Conservation (phyloP, 2,888 invertebrate species). For the Lycocerus yunnanus region DNA sequence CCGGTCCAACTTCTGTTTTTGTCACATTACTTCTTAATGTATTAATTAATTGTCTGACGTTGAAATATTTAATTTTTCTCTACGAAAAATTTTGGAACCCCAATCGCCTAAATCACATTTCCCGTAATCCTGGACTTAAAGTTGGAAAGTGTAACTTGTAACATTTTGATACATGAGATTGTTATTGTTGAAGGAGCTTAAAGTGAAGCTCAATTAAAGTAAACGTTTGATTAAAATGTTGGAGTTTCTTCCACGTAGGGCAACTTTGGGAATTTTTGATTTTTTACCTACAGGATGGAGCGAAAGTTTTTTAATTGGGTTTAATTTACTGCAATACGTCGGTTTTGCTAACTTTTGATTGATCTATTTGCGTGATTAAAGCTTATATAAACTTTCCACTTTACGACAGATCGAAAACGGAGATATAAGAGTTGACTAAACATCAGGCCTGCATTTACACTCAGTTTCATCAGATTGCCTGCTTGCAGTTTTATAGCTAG, state of each 20-base stretch:
- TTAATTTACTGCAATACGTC: background rate
- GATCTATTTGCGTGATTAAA: background rate
- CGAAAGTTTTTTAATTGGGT: background rate
- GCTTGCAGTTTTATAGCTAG: background rate
- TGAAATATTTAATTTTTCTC: background rate
- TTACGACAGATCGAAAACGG: background rate
- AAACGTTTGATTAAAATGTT: background rate
- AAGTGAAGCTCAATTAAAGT: background rate
- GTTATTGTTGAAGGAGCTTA: background rate
- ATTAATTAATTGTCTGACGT: background rate
- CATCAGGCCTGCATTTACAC: background rate
- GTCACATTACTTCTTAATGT: background rate
- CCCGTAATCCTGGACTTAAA: background rate
- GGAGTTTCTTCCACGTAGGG: background rate
- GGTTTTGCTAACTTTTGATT: background rate
- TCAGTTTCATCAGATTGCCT: too few species aligned
- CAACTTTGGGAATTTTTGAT: background rate
- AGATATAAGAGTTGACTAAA: background rate
- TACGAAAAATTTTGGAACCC: background rate
- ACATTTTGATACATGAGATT: background rate
- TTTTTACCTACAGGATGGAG: background rate
- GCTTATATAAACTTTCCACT: background rate
- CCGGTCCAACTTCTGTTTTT: background rate
- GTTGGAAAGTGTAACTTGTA: background rate
- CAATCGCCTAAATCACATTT: background rate